Base-by-base conservation (phyloP, 2,797 vertebrate species). In the Heteromormyrus szaboi region DNA sequence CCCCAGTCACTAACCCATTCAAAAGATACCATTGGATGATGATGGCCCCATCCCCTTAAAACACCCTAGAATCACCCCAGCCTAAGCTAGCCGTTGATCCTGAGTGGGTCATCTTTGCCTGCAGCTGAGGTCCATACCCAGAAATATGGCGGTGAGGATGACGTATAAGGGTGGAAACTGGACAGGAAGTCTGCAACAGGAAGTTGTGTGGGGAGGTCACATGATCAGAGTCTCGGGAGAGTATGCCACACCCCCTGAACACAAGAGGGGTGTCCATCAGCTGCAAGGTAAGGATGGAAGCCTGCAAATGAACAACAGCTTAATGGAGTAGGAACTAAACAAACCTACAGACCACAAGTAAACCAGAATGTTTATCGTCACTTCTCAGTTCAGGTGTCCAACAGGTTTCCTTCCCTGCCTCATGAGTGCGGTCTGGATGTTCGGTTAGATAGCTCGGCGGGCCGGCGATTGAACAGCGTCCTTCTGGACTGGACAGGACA, bases 101-200 rank as follows among this genome's bases (percentile, higher is more conserved):
- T 59, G 11, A 59, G 19, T 6, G 41, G n/a, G 46, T 22, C 37
- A 8, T 65, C 48, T 68, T 25, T 85, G 19, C 33, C 92, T 29
- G 59, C 81, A 97, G 97, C 90, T 97, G 65, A 94, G 94, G 87
- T 88, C 86, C 1, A 88, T 97, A 19, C 97, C 97, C 54, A 92
- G 92, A 88, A 92, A 92, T 1, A 88, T 97, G 37, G 56, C 94
- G 11, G 90, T 96, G 50, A 94, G 90, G 91, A 95, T 94, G 0
- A 51, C 81, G 59, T 97, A 95, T 11, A 91, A 95, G 86, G 90
- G 90, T 85, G 91, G 89, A 33, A 95, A 91, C 85, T 95, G 94
- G 92, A 96, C 93, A 83, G 92, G 53, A 46, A 22, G 89, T 19
- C 85, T 97, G 88, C 94, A 92, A 19, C 96, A 98, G 87, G 53